Base-by-base conservation (phyloP, 1,140 invertebrate species). In the Marisa cornuarietis region DNA sequence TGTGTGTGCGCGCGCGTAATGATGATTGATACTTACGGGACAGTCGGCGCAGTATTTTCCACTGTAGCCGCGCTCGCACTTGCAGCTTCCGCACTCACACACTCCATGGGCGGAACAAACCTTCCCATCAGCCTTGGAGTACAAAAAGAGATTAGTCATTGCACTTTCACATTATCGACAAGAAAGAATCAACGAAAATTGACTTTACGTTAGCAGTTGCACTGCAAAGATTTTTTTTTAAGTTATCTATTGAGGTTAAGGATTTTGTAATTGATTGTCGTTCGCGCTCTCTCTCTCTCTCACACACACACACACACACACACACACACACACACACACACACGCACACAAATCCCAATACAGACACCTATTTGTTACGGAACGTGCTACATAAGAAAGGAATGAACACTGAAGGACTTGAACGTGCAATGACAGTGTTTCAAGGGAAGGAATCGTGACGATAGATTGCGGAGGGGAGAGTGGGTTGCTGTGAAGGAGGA, bases 31-130 rank as follows among this genome's bases (percentile, higher is more conserved):
- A 58, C 54, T 65, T 1, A 76, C 24, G 2, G 74, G n/a, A 26
- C 74, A 76, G 61, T 24, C 18, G n/a, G 61, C 74, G 71, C 84
- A 84, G 6, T 63, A 18, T 7, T 24, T 20, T 16, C 83, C 83
- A 22, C 71, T 58, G 51, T 82, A 84, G 11, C 68, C 79, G 20
- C 65, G 31, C 6, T 82, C 51, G 76, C 83, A 85, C n/a, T 49
- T 26, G 74, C 83, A 84, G 18, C 65, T 61, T 22, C 79, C 81
- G 75, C 85, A 85, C 16, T 51, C 68, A 79, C 83, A 85, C 1
- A n/a, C 24, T 6, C 83, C 85, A 54, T 83, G 66, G 49, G 76
- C 81, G 16, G 77, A 79, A 76, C 83, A 84, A 51, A 84, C n/a
- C 11, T 78, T 83, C 62, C 26, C 49, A 3, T 24, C 62, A 20